Base-by-base conservation (phyloP, 1,140 invertebrate genomes). In the Berghia stephanieae region DNA sequence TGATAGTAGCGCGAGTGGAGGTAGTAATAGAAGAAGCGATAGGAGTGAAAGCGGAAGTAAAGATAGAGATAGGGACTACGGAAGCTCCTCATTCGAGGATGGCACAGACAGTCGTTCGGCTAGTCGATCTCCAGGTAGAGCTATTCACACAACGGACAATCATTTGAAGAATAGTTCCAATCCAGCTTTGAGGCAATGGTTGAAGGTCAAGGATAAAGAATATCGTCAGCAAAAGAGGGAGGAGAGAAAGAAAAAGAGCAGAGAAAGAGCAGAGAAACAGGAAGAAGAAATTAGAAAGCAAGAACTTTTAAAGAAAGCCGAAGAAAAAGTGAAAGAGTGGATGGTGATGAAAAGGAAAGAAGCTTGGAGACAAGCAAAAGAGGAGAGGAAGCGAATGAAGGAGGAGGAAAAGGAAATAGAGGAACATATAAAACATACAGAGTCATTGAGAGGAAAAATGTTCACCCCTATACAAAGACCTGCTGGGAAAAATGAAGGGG, bases 241-340 rank as follows among this genome's bases (percentile, higher is more conserved):
- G 52, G 74, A 79, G 49, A 77, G 76, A 16, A 75, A 66, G n/a
- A 52, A 72, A 40, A 49, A 70, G 44, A 70, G 34, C 63, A 46
- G 60, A 2, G 72, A 79, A 36, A 52, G 36, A 36, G 1, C 24
- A 44, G 40, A 68, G n/a, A 76, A 76, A 49, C 55, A 76, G 31
- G 44, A 73, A 40, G 52, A 57, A n/a, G 46, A 75, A 71, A 42
- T 10, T 18, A 16, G 24, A 27, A 24, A 43, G 71, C 63, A 77
- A 60, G 66, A 66, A 3, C 2, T 40, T 8, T 68, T 76, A 24
- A 60, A 77, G 38, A 66, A 77, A 21, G 77, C 77, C 2, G 63
- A 67, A 2, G 42, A 79, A 49, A 63, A 73, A n/a, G 75, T 79
- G 0, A 70, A 79, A 27, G 75, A 81, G 69, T 81, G 80, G 80